Evolutionary conservation across 2,797 vertebrate genomes (phyloP), one percentile per base, ranked within the genome.

Genomic region (Sebastes glaucus): DNA sequence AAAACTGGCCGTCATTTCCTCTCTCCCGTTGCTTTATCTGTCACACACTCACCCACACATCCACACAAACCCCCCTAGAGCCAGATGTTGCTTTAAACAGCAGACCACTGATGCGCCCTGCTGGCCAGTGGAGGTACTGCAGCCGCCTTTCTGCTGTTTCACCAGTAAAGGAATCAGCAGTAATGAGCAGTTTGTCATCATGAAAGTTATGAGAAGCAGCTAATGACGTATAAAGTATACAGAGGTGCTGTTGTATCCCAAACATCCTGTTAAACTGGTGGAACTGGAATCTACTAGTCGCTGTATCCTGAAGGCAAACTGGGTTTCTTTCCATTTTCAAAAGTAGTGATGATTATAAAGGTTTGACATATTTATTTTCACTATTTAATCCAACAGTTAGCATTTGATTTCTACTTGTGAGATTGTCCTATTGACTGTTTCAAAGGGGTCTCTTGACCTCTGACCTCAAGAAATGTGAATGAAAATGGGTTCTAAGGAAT

Each of bases 111-210:
- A 61, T 57, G 35, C 88, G 0, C 2, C 84, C 94, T 90, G 82
- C 74, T 89, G 94, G 92, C 23, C 30, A 22, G 11, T 3, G 0
- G 18, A 28, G 55, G 87, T 71, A 88, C 80, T 87, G 86, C 86
- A 83, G 69, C 32, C 4, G 33, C 3, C 6, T 18, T 16, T 4
- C 0, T 23, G 20, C 30, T 25, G 3, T 13, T 32, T 55, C 6
- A 60, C 20, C 28, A 3, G 6, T 28, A 1, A 32, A 10, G 6
- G 18, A 42, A 4, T n/a, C 7, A 0, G 11, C 32, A 35, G 30
- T 35, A 10, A 35, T 27, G 9, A 61, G 20, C 22, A 35, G 3
- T 27, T 13, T 14, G 14, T 68, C 23, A 32, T 16, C 1, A 13
- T 32, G 6, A 27, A 25, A 33, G 35, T 23, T 22, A 42, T 23